Evolutionary conservation across 2,797 vertebrate species (phyloP).

Genomic region (Decapterus maruadsi): DNA sequence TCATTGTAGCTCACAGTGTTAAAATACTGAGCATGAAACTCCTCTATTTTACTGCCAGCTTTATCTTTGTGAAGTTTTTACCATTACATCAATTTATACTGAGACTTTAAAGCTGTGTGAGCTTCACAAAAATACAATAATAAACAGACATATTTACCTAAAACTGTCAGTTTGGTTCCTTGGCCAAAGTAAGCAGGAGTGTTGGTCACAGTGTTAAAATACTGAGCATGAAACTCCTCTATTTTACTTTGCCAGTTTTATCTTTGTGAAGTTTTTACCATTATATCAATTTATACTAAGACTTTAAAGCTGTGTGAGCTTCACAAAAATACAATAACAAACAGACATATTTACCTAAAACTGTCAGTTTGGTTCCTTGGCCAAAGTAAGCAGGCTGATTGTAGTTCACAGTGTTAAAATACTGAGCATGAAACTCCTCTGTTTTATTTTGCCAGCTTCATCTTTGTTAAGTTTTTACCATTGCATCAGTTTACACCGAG

Average conservation of each 20-base stretch:
- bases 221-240: too few relatives aligned
- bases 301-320: background rate
- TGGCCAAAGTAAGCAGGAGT: background rate
- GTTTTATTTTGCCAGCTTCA: background rate
- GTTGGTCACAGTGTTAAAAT: slow-evolving; percentile 64
- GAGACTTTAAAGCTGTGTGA: background rate
- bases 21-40: slow-evolving; percentile 53
- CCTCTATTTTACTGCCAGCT: background rate
- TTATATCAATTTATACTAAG: background rate
- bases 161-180: slow-evolving; percentile 76
- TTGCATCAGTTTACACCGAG: background rate
- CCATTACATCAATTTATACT: background rate
- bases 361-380: slow-evolving; percentile 73
- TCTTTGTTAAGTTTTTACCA: background rate
- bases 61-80: background rate
- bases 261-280: background rate
- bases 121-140: background rate
- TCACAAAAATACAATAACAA: background rate
- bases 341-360: slow-evolving; percentile 69
- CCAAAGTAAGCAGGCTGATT: background rate
- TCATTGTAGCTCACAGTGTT: slow-evolving; percentile 42
- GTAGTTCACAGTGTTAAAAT: slow-evolving; percentile 64
- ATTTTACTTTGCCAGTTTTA: background rate
- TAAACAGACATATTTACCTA: slow-evolving; percentile 64
- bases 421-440: too few relatives aligned